phyloP scores from a whole-genome alignment of 1,140 invertebrate genomes.

The Brachionus asplanchnoidis region DNA sequence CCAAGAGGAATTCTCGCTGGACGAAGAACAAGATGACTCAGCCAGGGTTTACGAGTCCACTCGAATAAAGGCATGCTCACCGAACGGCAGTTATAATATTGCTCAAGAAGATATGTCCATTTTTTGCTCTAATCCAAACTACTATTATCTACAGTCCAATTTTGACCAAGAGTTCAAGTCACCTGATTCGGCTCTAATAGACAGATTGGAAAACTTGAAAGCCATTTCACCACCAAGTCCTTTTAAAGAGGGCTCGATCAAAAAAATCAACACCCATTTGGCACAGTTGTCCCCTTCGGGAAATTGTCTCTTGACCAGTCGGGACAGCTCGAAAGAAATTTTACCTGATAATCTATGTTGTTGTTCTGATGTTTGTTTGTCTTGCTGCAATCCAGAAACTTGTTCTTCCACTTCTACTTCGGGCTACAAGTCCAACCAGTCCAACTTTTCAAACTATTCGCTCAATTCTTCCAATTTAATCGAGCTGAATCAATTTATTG shows the following conservation, averaged over 20 bases:
- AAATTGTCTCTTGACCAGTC: not conserved
- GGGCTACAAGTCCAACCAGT: conserved; percentile 24
- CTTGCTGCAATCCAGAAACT: not conserved
- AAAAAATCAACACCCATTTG: not conserved
- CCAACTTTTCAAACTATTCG: not conserved
- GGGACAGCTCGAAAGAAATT: not conserved
- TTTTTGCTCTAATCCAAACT: not conserved
- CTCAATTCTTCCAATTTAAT: not conserved
- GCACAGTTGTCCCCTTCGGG: not conserved
- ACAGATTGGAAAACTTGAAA: not conserved
- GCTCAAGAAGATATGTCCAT: not conserved
- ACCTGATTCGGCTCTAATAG: not conserved
- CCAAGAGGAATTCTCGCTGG: not conserved
- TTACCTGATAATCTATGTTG: not conserved
- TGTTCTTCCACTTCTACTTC: conserved; percentile 25
- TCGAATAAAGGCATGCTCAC: not conserved
- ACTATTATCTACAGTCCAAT: not conserved
- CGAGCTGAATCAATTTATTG: conserved; percentile 23
- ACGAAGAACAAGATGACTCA: not conserved
- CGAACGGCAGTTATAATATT: not conserved
- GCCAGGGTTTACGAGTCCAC: not conserved
- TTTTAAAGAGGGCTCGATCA: not conserved
- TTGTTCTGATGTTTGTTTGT: not conserved
- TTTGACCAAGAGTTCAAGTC: not conserved
- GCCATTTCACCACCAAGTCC: conserved; percentile 1